Evolutionary conservation across 2,113 vertebrate genomes (phyloP), one percentile per base, ranked within the genome.

Genomic region (Actenoides hombroni): DNA sequence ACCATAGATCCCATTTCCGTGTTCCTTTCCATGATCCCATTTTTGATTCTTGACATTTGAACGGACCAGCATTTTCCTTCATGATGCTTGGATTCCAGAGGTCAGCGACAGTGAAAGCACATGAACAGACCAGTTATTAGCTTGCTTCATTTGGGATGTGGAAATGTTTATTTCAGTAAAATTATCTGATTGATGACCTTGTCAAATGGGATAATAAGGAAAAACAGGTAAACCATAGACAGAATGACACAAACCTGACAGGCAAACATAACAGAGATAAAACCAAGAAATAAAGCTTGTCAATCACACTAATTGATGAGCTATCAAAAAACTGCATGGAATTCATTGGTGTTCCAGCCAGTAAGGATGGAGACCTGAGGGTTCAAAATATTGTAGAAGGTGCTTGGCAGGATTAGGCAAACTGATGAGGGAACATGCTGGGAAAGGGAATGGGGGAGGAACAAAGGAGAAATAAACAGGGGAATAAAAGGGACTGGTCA

Each of bases 351-450:
- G 3, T 35, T 75, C 20, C 15, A 54, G 33, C 15, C 44, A 15
- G 5, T 8, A 39, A 57, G 28, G n/a, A 53, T 21, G 21, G 33
- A 94, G 94, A 63, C 9, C n/a, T 18, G 26, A 33, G 16, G 6
- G 51, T 61, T 81, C 29, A n/a, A 53, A 56, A 57, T 0, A 1
- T 4, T 57, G 63, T 0, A 4, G 9, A 10, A 4, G 12, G 6
- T 71, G 6, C 13, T 83, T 46, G 71, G 44, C 0, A 0, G 28
- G 40, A 24, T 7, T 23, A 49, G 7, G 15, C 18, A 65, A 37
- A 69, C 5, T 51, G 49, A 31, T 37, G 29, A 46, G 11, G 13
- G 13, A 69, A 42, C 10, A 7, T 6, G 5, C 35, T 60, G 17
- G 25, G 33, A 26, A 80, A 83, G 7, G 8, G 26, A 59, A 21